Percentiles rank a stretch among this genome's conserved stretches.
Conservation (phyloP, 2,888 invertebrate species). For the Drosophila cognata region DNA sequence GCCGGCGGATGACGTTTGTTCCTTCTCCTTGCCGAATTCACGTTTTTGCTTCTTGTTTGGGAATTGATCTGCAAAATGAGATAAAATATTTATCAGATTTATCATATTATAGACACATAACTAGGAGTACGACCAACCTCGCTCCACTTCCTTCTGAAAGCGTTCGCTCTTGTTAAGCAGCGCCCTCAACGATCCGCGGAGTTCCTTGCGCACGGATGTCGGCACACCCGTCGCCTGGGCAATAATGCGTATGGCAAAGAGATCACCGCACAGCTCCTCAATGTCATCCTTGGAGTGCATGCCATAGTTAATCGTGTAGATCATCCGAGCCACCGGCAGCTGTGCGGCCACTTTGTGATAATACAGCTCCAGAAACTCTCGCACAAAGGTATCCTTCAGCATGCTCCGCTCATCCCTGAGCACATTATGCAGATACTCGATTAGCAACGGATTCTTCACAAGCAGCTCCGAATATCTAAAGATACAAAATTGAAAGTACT, state of each 20-base stretch:
- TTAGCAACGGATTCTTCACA: slow-evolving; percentile 92
- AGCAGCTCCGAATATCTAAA: slow-evolving; percentile 92
- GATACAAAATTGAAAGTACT: background rate
- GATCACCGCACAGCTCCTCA: slow-evolving; percentile 85
- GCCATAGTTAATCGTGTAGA: slow-evolving; percentile 85
- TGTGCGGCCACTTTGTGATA: slow-evolving; percentile 90
- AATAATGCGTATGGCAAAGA: slow-evolving; percentile 85
- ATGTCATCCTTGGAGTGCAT: slow-evolving; percentile 85
- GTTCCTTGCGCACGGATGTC: slow-evolving; percentile 83
- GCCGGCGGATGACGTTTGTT: slow-evolving; percentile 31
- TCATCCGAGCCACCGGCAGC: slow-evolving; percentile 84
- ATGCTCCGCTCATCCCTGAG: slow-evolving; percentile 94
- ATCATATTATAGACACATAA: background rate
- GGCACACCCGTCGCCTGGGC: slow-evolving; percentile 85
- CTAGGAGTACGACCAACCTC: slow-evolving; percentile 70
- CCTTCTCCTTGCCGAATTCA: slow-evolving; percentile 59
- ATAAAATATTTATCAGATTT: background rate
- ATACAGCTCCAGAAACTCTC: slow-evolving; percentile 94
- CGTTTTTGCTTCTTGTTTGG: slow-evolving; percentile 73
- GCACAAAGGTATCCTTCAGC: slow-evolving; percentile 92
- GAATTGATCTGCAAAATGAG: slow-evolving; percentile 63
- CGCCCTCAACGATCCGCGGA: slow-evolving; percentile 83
- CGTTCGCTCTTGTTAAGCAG: slow-evolving; percentile 82
- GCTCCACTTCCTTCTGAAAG: slow-evolving; percentile 80
- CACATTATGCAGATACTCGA: slow-evolving; percentile 96